Percentiles rank a stretch among this genome's conserved stretches.
Conservation (phyloP, 2,113 vertebrate genomes). For the Ia io region DNA sequence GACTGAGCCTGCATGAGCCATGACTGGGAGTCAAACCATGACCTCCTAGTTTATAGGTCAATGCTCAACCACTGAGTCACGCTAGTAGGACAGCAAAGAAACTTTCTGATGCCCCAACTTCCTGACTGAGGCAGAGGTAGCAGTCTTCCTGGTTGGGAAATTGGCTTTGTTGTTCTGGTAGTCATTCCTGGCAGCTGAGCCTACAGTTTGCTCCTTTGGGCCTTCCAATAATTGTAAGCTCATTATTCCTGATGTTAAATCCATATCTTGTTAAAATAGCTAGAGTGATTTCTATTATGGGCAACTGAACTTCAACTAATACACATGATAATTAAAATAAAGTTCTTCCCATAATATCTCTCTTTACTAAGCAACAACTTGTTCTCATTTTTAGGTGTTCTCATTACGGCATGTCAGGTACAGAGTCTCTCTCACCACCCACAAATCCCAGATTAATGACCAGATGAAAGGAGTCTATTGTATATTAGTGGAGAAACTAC, state of each 20-base stretch:
- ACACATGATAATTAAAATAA: background rate
- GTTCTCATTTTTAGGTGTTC: conserved; percentile 26
- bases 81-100: background rate
- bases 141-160: background rate
- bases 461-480: background rate
- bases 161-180: background rate
- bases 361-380: background rate
- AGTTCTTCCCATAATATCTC: background rate
- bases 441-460: background rate
- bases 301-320: background rate
- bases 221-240: background rate
- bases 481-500: background rate
- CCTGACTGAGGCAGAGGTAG: background rate
- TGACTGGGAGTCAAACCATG: too few species aligned
- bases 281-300: background rate
- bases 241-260: background rate
- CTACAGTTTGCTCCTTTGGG: background rate
- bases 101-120: background rate
- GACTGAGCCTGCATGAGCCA: too few species aligned
- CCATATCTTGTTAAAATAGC: background rate
- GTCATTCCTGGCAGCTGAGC: background rate
- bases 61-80: too few species aligned
- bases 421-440: background rate
- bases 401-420: background rate
- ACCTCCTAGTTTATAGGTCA: too few species aligned